Conservation (phyloP, 1,140 invertebrate species). For the Drepana arcuata region DNA sequence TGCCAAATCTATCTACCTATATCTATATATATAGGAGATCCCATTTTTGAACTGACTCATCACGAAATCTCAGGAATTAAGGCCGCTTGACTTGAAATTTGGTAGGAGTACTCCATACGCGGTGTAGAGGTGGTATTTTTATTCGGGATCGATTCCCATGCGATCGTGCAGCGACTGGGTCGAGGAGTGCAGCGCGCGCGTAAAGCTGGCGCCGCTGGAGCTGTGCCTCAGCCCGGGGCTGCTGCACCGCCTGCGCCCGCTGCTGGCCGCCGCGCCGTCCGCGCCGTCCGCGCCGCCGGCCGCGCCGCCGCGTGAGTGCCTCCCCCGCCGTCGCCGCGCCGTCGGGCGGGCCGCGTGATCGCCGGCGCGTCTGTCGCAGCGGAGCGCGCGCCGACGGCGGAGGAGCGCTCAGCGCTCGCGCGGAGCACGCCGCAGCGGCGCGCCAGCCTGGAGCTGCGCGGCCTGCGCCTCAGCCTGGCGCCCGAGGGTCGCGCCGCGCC, state of each 20-base stretch:
- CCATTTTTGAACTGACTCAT: no score
- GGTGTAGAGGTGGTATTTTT: no score
- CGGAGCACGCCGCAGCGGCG: slow-evolving; percentile 41
- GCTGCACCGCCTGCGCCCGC: slow-evolving; percentile 24
- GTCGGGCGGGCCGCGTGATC: slow-evolving; percentile 33
- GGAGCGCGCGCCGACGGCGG: slow-evolving; percentile 37
- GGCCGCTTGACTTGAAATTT: no score
- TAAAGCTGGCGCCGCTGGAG: slow-evolving; percentile 25
- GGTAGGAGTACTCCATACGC: no score
- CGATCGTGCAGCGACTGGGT: slow-evolving; percentile 55
- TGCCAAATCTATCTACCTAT: no score
- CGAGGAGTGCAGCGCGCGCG: slow-evolving; percentile 25
- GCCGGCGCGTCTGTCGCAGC: no score
- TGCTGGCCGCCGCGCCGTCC: slow-evolving; percentile 50
- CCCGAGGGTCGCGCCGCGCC: slow-evolving; percentile 31
- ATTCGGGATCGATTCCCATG: not conserved
- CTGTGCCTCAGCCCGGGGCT: slow-evolving; percentile 18
- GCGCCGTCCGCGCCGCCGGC: slow-evolving; percentile 35
- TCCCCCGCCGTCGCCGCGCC: slow-evolving; percentile 40
- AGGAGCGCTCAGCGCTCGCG: slow-evolving; percentile 38
- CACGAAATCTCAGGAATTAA: no score
- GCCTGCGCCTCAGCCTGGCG: slow-evolving; percentile 19
- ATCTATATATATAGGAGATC: no score
- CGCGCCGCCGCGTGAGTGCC: slow-evolving; percentile 25
- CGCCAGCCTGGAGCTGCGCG: slow-evolving; percentile 15